Base-by-base conservation (phyloP, 2,113 vertebrate genomes). In the Glareola pratincola region DNA sequence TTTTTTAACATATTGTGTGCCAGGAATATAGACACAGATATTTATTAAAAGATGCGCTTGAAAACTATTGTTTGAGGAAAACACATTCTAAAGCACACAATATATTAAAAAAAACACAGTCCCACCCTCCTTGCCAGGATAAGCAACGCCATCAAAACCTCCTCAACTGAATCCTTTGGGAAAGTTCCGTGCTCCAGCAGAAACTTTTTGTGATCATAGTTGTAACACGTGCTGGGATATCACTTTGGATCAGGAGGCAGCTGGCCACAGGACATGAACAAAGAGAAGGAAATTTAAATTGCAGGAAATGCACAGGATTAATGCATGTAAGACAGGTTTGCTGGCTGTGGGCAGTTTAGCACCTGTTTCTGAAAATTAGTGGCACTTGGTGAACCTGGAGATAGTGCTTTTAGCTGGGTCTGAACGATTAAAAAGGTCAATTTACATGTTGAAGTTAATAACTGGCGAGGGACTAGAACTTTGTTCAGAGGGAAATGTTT, bases 1-100 rank as follows among this genome's bases (percentile, higher is more conserved):
- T 92, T 96, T 97, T 97, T 95, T 97, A 97, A 94, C 59, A 96
- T 96, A 91, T 97, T 96, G 90, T 97, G 82, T 97, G 94, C 88
- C 80, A 86, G 93, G 74, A 91, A 79, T 94, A 73, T 45, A 72
- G 82, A 93, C 71, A 30, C 4, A 29, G 51, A 74, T 24, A 50
- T 89, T 91, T 85, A 67, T 67, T 87, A 8, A 85, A 86, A 94
- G 10, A 86, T 68, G 37, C 43, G 41, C 92, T 79, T 50, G 6
- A 74, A 53, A 41, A 83, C 60, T 47, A 30, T 6, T 43, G 8
- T 82, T 90, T 78, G 43, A 86, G 59, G 29, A 50, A 50, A 83
- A 62, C 27, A 66, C 71, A 60, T 93, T 80, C 91, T 85, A 71
- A 94, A 94, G 96, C 94, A 60, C 72, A 60, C 91, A 47, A 92